phyloP scores from a whole-genome alignment of 2,888 invertebrate species.

The Nebria salina region DNA sequence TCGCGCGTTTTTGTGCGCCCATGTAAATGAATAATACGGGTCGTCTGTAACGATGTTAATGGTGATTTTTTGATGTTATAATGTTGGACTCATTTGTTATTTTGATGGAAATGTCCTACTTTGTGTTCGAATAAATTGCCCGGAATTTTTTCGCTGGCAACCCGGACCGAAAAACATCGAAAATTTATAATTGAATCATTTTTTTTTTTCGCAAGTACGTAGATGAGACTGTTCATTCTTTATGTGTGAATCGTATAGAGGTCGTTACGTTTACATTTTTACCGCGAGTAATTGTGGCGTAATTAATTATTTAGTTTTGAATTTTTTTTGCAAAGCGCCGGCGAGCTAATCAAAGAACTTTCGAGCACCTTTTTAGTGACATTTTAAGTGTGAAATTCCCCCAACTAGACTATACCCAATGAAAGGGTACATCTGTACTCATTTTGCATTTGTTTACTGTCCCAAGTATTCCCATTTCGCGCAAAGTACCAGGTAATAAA shows the following conservation, averaged over 20 bases:
- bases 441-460: neutral
- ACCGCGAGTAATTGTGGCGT: too few species aligned
- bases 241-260: too few species aligned
- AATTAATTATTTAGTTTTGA: too few species aligned
- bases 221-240: too few species aligned
- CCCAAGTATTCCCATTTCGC: neutral
- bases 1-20: neutral
- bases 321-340: neutral
- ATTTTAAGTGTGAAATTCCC: neutral
- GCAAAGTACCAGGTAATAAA: neutral
- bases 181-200: slow-evolving; percentile 1
- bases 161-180: neutral
- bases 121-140: neutral
- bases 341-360: neutral
- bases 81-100: neutral
- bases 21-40: neutral
- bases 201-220: neutral
- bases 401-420: neutral
- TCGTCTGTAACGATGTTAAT: neutral
- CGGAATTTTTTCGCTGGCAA: neutral
- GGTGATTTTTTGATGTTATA: neutral
- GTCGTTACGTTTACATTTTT: too few species aligned
- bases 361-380: neutral
- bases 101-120: neutral
- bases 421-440: neutral